phyloP scores from a whole-genome alignment of 2,797 vertebrate genomes.

The Halcyon badia region DNA sequence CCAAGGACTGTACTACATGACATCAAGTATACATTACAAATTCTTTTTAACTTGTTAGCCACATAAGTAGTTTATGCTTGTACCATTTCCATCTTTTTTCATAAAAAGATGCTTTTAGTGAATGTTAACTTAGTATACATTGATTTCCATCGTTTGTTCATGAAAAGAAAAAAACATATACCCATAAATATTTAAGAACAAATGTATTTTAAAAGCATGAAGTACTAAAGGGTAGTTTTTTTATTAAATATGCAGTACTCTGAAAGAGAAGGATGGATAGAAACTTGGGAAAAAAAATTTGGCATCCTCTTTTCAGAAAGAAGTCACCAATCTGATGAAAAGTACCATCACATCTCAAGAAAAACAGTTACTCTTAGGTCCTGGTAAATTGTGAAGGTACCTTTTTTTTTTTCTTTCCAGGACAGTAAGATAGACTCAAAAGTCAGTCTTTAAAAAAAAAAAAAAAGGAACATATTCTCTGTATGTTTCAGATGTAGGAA shows the following conservation, averaged over 20 bases:
- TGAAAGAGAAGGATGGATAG: accelerated
- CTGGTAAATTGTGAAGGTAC: neutral
- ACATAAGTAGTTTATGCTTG: neutral
- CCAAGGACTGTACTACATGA: neutral
- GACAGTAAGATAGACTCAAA: neutral
- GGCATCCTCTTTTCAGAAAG: neutral
- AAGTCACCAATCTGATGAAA: neutral
- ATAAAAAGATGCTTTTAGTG: neutral
- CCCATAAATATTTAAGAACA: neutral
- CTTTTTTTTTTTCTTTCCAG: neutral
- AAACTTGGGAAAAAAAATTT: neutral
- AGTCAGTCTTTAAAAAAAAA: neutral
- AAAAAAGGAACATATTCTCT: neutral
- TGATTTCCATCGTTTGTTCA: neutral
- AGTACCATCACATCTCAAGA: neutral
- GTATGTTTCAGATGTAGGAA: neutral
- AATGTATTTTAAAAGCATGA: neutral
- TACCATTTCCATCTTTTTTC: neutral
- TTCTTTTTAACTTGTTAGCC: neutral
- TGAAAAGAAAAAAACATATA: neutral
- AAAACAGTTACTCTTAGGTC: neutral
- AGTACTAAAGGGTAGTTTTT: neutral
- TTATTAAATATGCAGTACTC: neutral
- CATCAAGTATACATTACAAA: neutral
- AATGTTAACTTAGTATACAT: neutral